These are phyloP conservation scores for Lagopus muta DNA, from an alignment of 2,113 vertebrate species.

Conservation along the genomic window DNA sequence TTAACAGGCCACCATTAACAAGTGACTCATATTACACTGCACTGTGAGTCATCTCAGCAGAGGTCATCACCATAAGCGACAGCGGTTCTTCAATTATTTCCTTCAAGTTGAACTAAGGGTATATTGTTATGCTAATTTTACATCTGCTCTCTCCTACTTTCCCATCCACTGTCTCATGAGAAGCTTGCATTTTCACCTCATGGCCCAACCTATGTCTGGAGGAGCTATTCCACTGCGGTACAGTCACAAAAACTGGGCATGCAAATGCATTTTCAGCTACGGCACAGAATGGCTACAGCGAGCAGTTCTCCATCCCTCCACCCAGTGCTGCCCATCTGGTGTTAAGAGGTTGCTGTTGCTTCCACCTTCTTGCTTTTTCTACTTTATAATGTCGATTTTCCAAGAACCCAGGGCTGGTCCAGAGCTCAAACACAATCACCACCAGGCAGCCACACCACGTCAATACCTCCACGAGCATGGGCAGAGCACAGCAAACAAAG, in stretches of 20 bases:
- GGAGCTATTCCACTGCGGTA: not conserved
- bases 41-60: constrained; percentile 54
- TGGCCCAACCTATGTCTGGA: not conserved
- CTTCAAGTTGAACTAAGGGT: constrained; percentile 58
- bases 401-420: not conserved
- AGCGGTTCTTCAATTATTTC: constrained; percentile 61
- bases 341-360: not conserved
- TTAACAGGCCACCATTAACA: constrained; percentile 51
- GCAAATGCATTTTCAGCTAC: not conserved
- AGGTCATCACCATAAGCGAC: constrained; percentile 52
- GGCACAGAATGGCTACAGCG: not conserved
- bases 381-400: fast-evolving
- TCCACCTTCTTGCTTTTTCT: not conserved
- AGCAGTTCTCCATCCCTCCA: not conserved
- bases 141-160: constrained; percentile 7
- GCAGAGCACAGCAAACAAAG: not conserved
- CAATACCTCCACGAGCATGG: not conserved
- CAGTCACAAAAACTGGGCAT: not conserved
- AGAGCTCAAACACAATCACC: not conserved
- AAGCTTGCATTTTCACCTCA: constrained; percentile 15
- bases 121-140: constrained; percentile 55
- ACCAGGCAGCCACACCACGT: not conserved
- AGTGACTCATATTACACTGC: constrained; percentile 65
- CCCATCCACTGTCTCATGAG: not conserved
- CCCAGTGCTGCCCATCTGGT: not conserved